Evolutionary conservation across 1,140 invertebrate species (phyloP).

Genomic region (Orchesella cincta): DNA sequence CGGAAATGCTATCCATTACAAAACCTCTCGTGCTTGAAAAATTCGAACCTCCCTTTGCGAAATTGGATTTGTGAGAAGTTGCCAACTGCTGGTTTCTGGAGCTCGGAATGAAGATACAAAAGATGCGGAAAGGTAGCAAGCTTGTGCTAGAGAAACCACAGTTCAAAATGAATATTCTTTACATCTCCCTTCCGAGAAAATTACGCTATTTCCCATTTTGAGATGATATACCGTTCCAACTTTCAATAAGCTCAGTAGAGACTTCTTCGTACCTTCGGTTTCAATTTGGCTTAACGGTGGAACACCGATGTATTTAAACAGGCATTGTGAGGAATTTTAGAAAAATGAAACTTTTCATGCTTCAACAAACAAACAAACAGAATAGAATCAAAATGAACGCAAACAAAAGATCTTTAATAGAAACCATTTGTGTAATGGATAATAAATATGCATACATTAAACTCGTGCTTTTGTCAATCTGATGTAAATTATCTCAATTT

Average conservation of each 20-base stretch:
- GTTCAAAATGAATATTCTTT: background rate
- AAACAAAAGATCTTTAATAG: too few relatives aligned
- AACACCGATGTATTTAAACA: too few relatives aligned
- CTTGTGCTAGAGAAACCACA: background rate
- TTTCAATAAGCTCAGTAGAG: background rate
- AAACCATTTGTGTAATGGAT: too few relatives aligned
- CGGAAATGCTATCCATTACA: background rate
- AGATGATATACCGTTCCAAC: background rate
- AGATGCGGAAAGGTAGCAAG: background rate
- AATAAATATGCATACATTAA: too few relatives aligned
- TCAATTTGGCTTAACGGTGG: too few relatives aligned
- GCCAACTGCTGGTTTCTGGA: background rate
- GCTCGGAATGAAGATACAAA: background rate
- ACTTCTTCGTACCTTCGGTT: too few relatives aligned
- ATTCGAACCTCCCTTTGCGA: background rate
- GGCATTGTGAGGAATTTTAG: too few relatives aligned
- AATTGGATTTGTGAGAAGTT: slow-evolving; percentile 10
- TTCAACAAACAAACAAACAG: too few relatives aligned
- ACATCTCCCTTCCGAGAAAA: background rate
- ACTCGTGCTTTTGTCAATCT: too few relatives aligned
- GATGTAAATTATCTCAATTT: too few relatives aligned
- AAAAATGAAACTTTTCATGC: too few relatives aligned
- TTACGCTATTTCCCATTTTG: background rate
- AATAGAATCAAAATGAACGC: too few relatives aligned
- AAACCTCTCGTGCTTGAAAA: background rate